Evolutionary conservation across 1,140 invertebrate genomes (phyloP).

Genomic region (Orius laevigatus): DNA sequence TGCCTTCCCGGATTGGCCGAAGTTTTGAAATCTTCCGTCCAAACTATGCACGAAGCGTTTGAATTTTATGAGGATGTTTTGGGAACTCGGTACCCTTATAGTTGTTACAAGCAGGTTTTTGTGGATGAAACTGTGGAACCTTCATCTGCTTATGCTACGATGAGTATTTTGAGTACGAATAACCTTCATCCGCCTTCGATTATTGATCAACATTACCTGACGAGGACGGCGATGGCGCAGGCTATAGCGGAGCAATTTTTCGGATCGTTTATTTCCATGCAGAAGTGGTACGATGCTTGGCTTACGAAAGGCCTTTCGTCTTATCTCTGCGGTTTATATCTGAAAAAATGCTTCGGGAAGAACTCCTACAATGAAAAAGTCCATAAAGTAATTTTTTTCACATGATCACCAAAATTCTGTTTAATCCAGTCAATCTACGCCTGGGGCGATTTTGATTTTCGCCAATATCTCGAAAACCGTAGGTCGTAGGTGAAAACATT

Average conservation of each 20-base stretch:
- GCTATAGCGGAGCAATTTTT: slow-evolving; percentile 98
- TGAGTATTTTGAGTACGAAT: slow-evolving; percentile 84
- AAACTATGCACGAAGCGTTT: slow-evolving; percentile 85
- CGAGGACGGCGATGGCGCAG: slow-evolving; percentile 75
- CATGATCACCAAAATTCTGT: not conserved
- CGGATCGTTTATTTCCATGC: slow-evolving; percentile 92
- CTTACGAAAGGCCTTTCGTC: slow-evolving; percentile 85
- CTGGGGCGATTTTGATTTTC: too few relatives aligned
- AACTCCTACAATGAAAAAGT: slow-evolving; percentile 92
- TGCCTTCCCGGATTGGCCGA: slow-evolving; percentile 79
- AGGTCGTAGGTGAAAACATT: too few relatives aligned
- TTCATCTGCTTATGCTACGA: slow-evolving; percentile 76
- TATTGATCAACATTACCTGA: slow-evolving; percentile 87
- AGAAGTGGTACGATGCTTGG: slow-evolving; percentile 93
- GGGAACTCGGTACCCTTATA: slow-evolving; percentile 56
- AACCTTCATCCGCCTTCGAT: slow-evolving; percentile 82
- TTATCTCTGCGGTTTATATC: slow-evolving; percentile 82
- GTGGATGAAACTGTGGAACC: slow-evolving; percentile 88
- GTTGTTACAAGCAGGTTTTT: slow-evolving; percentile 80
- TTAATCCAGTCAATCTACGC: too few relatives aligned
- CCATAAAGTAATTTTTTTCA: slow-evolving; percentile 33
- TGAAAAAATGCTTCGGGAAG: slow-evolving; percentile 94
- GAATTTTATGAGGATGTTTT: slow-evolving; percentile 97
- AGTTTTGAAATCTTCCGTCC: slow-evolving; percentile 78
- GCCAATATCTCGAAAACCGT: too few relatives aligned